Evolutionary conservation across 2,797 vertebrate genomes (phyloP), one percentile per base, ranked within the genome.

Genomic region (Bovichtus diacanthus): DNA sequence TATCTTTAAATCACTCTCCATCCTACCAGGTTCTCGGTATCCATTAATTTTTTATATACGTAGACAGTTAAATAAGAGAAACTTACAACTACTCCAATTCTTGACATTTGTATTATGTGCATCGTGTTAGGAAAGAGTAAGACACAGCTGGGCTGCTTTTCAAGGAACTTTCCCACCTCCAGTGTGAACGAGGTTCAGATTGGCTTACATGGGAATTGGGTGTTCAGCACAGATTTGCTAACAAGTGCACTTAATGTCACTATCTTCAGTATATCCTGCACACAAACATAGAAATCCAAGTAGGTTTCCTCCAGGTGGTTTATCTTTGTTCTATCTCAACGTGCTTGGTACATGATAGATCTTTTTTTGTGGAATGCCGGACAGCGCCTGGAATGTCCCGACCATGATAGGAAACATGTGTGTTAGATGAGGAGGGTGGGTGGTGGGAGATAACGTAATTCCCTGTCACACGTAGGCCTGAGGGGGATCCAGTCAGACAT

Each of bases 401-500:
- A 64, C 67, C 62, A 5, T 90, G 88, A 93, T 92, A 72, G 84
- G 83, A 94, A 92, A 89, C 91, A 92, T 87, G 88, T 92, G 92
- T 92, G 89, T 84, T 69, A 51, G 62, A 80, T 72, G 71, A 70
- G 82, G 82, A 70, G 75, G 80, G 66, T 44, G 83, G 83, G 65
- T 55, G 23, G 36, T 69, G 59, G 68, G 72, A 89, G 77, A 85
- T 89, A 85, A 83, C 87, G 84, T 68, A 74, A 78, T 89, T 90
- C 78, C 43, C 79, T 82, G 61, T 88, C 81, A 74, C 72, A 72
- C 60, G 55, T 55, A 18, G 21, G 78, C 68, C 70, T 34, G 11
- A 41, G 44, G 56, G 71, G 62, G 19, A 19, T 59, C 13, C 47
- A 51, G 38, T 29, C 54, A 50, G 70, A 65, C 58, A 44, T 70